Base-by-base conservation (phyloP, 2,113 vertebrate species). In the Oriolus oriolus region DNA sequence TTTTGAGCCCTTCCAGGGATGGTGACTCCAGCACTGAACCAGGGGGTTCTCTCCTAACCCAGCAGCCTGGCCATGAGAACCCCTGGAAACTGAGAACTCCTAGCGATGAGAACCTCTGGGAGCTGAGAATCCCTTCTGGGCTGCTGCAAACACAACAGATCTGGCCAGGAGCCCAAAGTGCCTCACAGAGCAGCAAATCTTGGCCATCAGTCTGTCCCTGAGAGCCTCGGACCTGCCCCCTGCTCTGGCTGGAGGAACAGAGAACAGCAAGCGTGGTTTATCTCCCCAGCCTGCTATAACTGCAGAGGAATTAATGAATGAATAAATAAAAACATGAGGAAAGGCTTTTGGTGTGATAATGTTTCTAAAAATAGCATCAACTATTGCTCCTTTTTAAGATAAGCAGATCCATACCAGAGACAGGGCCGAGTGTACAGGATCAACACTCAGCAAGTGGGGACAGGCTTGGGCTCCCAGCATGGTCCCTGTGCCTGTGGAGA, bases 171-270 rank as follows among this genome's bases (percentile, higher is more conserved):
- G 33, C 33, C 56, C 66, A 13, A 6, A 39, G 1, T 5, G 6
- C 41, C 47, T 1, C 35, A 4, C 16, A 22, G 28, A 30, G 19
- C 20, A 23, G 35, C 23, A 24, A 13, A 13, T 7, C 37, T 5
- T 2, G 64, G n/a, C n/a, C 7, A 1, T 4, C 2, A 6, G 2
- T 22, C 33, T 66, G 3, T 31, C 11, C 27, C 19, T 0, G 8
- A 20, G 28, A 16, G 33, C 56, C 28, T 9, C 41, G 17, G 77
- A 3, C 5, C 41, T 52, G 50, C 20, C 45, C 14, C 28, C 10
- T 24, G 42, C 53, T 16, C 77, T 23, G 52, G 31, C 57, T 16
- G 12, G 31, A 37, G 24, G 27, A 24, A 6, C 57, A 59, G 44
- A 11, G 53, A 20, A 1, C 45, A 39, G 31, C 10, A 5, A 1